A percentile compares a stretch with the other conserved stretches of the same genome.
Evolutionary conservation across 2,113 vertebrate genomes (phyloP).

Genomic region (Cairina moschata): DNA sequence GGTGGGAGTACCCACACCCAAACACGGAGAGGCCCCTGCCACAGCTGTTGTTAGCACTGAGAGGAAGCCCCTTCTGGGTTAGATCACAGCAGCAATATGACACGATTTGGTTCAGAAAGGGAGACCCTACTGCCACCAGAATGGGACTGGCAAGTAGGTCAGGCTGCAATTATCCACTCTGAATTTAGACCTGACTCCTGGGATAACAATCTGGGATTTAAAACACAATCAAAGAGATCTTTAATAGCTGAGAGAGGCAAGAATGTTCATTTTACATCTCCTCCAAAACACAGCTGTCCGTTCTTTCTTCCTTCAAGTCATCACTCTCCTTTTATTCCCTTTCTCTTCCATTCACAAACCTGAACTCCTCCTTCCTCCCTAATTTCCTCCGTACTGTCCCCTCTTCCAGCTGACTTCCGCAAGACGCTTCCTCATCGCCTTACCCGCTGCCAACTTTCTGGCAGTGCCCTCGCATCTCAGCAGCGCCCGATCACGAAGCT

Average conservation of each 20-base stretch:
- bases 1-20: background rate
- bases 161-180: slow-evolving; percentile 21
- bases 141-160: background rate
- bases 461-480: slow-evolving; percentile 30
- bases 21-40: background rate
- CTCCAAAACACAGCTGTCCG: slow-evolving; percentile 56
- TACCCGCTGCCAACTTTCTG: slow-evolving; percentile 46
- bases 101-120: background rate
- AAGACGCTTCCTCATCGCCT: slow-evolving; percentile 4
- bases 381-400: slow-evolving; percentile 32
- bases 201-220: background rate
- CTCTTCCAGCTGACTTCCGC: slow-evolving; percentile 34
- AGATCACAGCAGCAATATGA: background rate
- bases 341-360: slow-evolving; percentile 37
- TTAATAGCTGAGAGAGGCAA: background rate
- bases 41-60: background rate
- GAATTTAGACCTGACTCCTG: slow-evolving; percentile 34
- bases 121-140: slow-evolving; percentile 6
- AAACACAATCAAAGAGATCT: background rate
- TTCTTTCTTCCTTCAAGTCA: slow-evolving; percentile 58
- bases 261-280: slow-evolving; percentile 42
- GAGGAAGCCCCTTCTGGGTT: background rate
- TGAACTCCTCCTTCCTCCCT: background rate
- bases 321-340: slow-evolving; percentile 27
- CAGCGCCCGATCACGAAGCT: slow-evolving; percentile 9